Base-by-base conservation (phyloP, 2,113 vertebrate genomes). In the Meleagris gallopavo region DNA sequence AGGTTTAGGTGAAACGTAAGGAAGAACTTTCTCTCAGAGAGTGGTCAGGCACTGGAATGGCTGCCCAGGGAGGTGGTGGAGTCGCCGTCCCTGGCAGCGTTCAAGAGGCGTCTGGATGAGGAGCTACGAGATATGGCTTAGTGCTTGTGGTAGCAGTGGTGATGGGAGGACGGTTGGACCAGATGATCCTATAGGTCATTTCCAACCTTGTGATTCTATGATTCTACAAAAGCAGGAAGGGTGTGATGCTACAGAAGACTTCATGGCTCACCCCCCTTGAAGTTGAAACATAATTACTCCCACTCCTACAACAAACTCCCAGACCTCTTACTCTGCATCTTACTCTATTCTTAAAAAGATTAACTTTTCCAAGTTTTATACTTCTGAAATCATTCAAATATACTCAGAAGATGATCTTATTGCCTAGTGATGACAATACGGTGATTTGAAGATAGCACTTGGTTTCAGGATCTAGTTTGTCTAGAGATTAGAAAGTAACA, bases 241-340 rank as follows among this genome's bases (percentile, higher is more conserved):
- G 20, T 46, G 36, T 7, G 21, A 62, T 5, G n/a, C 40, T 62
- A 30, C 8, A 92, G 57, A 1, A 2, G 36, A 52, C 46, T 66
- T 77, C 11, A 34, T 0, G 0, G 45, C 29, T 46, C 45, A 55
- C 48, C 22, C 16, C 19, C 34, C n/a, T 79, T 41, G 2, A 4
- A 61, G 46, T 45, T 61, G 6, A 79, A 84, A 89, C 21, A 67
- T 46, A 88, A 46, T 8, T 65, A 25, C 21, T 3, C 12, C 52
- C 19, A 32, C 10, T 38, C 29, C 48, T 85, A 61, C 57, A 66
- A 14, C 20, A 64, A 60, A 38, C 25, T 87, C 57, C 38, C 52
- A 54, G 11, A 88, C 24, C 34, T 71, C 46, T 34, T 18, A 21
- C 38, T 45, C 22, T 25, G 7, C 20, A 18, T 3, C 34, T 6